A percentile compares a stretch with the other conserved stretches of the same genome.
Conservation (phyloP, 2,797 vertebrate genomes). For the Pterois miles region DNA sequence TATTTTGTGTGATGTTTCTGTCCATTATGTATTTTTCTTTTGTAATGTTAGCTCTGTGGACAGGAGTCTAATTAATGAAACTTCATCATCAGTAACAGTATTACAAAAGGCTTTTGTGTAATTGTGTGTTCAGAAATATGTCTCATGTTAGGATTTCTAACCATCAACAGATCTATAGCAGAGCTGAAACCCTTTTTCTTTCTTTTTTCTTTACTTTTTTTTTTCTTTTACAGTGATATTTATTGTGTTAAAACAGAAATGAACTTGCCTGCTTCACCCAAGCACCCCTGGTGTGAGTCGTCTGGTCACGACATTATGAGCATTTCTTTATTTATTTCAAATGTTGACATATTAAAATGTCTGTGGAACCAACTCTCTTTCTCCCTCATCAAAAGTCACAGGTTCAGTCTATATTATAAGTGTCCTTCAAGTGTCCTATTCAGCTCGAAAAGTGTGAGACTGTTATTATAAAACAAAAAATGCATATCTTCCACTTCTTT, state of each 20-base stretch:
- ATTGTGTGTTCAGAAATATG: constrained; percentile 14
- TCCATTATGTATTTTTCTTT: not conserved
- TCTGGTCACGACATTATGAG: constrained; percentile 24
- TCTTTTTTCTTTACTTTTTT: too few relatives aligned
- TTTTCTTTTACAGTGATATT: constrained; percentile 17
- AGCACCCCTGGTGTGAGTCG: constrained; percentile 5
- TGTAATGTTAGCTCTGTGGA: not conserved
- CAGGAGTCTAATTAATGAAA: constrained; percentile 6
- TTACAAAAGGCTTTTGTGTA: constrained; percentile 27
- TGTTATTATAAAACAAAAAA: not conserved
- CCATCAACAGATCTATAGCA: constrained; percentile 8
- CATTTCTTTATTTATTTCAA: constrained; percentile 34
- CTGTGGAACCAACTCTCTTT: constrained; percentile 13
- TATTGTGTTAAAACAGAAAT: constrained; percentile 31
- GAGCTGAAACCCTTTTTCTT: not conserved
- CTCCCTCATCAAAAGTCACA: not conserved
- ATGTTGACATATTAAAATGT: constrained; percentile 55
- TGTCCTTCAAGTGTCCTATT: not conserved
- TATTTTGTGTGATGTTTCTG: constrained; percentile 40
- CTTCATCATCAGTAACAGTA: constrained; percentile 12
- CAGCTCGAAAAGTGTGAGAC: not conserved
- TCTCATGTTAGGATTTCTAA: constrained; percentile 25
- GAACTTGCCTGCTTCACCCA: constrained; percentile 48
- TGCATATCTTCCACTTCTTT: not conserved
- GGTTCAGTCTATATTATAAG: not conserved